Evolutionary conservation across 1,140 invertebrate genomes (phyloP), one percentile per base, ranked within the genome.

Genomic region (Hycleus phaleratus): DNA sequence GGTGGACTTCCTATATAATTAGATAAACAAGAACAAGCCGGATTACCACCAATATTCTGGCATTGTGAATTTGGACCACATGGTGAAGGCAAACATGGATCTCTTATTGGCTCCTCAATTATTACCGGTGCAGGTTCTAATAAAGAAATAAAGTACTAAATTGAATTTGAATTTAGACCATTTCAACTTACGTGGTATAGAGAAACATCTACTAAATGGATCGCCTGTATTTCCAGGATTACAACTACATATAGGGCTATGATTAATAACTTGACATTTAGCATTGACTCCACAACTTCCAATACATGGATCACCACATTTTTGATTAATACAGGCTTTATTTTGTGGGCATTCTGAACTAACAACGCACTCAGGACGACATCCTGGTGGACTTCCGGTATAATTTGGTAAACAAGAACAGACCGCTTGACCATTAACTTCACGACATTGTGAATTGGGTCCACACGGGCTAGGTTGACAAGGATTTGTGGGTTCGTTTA

Each of bases 381-480:
- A 79, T 26, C 68, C 70, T 4, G 75, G 76, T 48, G 78, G 75
- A 50, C 62, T 71, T 45, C 78, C 77, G 48, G 71, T 68, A 63
- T 73, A 75, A 52, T 50, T 65, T 25, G 51, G 60, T 45, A 65
- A 61, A 65, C 85, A 87, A 67, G 81, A 80, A 66, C 87, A 89
- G 4, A 83, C 81, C 2, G 85, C 82, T 68, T 83, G 79, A 45
- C 76, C 75, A 64, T 84, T 82, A 26, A 77, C 78, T 63, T 83
- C 80, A 64, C 83, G 80, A 72, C 87, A 89, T 61, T 83, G 73
- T 66, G 82, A 82, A 68, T 89, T 82, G 11, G 83, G 79, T 25
- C 90, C 90, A 72, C 88, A 91, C 3, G 86, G 86, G 24, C 83
- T 86, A 26, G 86, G 84, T 56, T 81, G 65, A 68, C 85, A 90